Evolutionary conservation across 2,113 vertebrate genomes (phyloP), one percentile per base, ranked within the genome.

Genomic region (Rhea americana): DNA sequence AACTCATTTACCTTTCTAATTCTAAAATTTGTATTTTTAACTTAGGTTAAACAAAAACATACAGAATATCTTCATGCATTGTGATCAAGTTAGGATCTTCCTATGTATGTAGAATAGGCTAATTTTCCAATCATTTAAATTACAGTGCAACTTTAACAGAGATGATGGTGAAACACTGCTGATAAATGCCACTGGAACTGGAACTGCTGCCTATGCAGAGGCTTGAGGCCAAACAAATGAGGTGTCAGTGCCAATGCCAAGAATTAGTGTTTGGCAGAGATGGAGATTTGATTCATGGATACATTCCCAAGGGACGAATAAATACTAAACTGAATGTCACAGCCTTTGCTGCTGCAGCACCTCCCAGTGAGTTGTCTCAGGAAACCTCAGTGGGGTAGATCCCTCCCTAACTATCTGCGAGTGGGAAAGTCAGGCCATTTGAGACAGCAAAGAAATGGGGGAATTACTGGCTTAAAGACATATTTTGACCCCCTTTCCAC

Each of bases 1-100:
- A 94, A 75, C 24, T 95, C 48, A 90, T 81, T 92, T 88, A 59
- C 70, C 15, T 63, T 79, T 73, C 22, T 85, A 55, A 73, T 74
- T 78, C 26, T 35, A 59, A 66, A 41, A 35, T 39, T 45, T 71
- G n/a, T 25, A 13, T 30, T 86, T 91, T 81, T 93, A 41, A n/a
- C 43, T 70, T 50, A 32, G 8, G 3, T 78, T 82, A 78, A 94
- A 89, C 10, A 56, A 88, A 91, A 66, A 15, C 4, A 82, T 11
- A 28, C 20, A 37, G 14, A 83, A 85, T 28, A 43, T 2, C 14
- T 9, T 48, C 17, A 48, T 51, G 47, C 10, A 73, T 4, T 77
- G 30, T 39, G 59, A 72, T 72, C 50, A 66, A 19, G 20, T 63
- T 85, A 73, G 11, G 39, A 51, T 55, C 3, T 73, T 65, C n/a